phyloP scores from a whole-genome alignment of 2,113 vertebrate species.

The Tragelaphus scriptus region DNA sequence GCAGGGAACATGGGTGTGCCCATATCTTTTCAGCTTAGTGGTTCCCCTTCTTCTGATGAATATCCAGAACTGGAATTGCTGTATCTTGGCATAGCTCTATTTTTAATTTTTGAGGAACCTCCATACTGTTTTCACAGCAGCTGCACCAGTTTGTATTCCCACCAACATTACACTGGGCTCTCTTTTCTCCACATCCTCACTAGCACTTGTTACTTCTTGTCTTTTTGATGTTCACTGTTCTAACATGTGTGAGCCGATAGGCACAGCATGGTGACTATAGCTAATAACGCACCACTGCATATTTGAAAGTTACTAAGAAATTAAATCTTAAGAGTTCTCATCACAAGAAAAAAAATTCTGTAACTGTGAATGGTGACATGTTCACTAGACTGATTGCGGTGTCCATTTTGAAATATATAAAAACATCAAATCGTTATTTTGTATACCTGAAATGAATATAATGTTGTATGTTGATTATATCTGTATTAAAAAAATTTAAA shows the following conservation, averaged over 20 bases:
- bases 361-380: not conserved
- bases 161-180: not conserved
- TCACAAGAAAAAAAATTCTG: not conserved
- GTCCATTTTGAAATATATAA: not conserved
- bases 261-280: not conserved
- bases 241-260: not conserved
- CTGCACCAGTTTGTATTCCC: not conserved
- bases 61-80: not conserved
- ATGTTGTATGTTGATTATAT: not conserved
- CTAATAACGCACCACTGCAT: accelerated
- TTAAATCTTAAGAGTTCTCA: not conserved
- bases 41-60: not conserved
- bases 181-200: not conserved
- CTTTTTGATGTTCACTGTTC: not conserved
- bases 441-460: not conserved
- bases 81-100: not conserved
- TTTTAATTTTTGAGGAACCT: not conserved
- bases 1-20: not conserved
- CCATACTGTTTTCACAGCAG: not conserved
- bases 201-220: not conserved
- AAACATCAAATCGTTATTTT: not conserved
- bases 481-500: not conserved
- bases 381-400: not conserved
- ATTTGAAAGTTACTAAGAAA: not conserved
- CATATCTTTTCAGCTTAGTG: not conserved